phyloP scores from a whole-genome alignment of 1,140 invertebrate genomes.

The Cydia splendana region DNA sequence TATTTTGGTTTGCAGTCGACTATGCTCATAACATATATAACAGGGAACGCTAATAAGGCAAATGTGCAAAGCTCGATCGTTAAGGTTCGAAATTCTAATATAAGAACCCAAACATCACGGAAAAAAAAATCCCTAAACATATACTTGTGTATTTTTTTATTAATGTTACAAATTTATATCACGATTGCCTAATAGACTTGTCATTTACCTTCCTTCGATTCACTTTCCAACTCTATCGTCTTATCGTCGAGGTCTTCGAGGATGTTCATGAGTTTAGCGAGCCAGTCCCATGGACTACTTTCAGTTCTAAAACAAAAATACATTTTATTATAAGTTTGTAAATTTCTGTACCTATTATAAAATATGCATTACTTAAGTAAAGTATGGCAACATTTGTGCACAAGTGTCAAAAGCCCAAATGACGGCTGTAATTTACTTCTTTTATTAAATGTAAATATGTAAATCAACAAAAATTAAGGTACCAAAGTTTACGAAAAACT shows the following conservation, averaged over 20 bases:
- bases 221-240: conserved; percentile 70
- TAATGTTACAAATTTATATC: no score
- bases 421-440: conserved; percentile 41
- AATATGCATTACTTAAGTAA: neutral
- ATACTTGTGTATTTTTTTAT: no score
- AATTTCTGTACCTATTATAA: no score
- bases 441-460: neutral
- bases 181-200: neutral
- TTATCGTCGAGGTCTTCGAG: conserved; percentile 84
- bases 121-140: no score
- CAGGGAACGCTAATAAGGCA: no score
- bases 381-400: neutral
- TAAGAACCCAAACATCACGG: no score
- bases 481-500: no score
- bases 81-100: no score
- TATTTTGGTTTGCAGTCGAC: no score
- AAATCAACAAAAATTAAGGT: conserved; percentile 41
- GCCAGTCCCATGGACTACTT: conserved; percentile 88
- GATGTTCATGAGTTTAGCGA: conserved; percentile 88
- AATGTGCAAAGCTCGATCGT: no score
- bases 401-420: conserved; percentile 42
- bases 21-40: no score
- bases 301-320: conserved; percentile 81
- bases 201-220: conserved; percentile 72
- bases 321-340: no score